Percentiles rank a stretch among this genome's conserved stretches.
Evolutionary conservation across 2,113 vertebrate species (phyloP).

Genomic region (Mustela nigripes): DNA sequence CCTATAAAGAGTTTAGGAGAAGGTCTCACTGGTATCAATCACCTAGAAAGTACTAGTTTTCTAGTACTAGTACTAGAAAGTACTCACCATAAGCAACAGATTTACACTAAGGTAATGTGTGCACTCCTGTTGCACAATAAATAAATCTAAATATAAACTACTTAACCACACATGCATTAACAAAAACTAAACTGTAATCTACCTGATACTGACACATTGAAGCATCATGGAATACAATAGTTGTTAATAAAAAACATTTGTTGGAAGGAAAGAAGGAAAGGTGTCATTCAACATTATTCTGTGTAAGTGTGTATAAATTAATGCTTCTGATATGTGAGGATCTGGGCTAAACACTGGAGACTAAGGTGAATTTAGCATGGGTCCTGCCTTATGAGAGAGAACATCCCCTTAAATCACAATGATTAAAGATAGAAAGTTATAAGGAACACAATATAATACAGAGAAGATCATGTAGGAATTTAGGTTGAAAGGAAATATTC

Average conservation of each 20-base stretch:
- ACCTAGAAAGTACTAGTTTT: background rate
- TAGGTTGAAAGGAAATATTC: background rate
- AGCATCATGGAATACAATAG: background rate
- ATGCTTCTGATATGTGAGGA: background rate
- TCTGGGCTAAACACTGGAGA: background rate
- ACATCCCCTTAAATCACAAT: background rate
- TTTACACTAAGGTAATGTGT: slow-evolving; percentile 16
- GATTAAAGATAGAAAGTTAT: background rate
- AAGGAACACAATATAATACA: background rate
- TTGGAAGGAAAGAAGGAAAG: background rate
- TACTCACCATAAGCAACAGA: background rate
- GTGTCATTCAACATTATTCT: background rate
- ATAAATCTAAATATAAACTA: slow-evolving; percentile 46
- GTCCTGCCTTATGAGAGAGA: background rate
- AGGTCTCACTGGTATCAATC: background rate
- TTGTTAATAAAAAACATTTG: background rate
- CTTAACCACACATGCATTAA: background rate
- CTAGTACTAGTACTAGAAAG: too few relatives aligned
- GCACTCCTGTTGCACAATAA: background rate
- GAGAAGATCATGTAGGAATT: background rate
- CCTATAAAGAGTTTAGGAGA: slow-evolving; percentile 15
- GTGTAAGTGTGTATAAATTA: background rate
- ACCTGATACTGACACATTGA: background rate
- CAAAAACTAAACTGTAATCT: slow-evolving; percentile 4
- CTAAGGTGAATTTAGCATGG: background rate